Conservation (phyloP, 2,113 vertebrate genomes). For the Eretmochelys imbricata region DNA sequence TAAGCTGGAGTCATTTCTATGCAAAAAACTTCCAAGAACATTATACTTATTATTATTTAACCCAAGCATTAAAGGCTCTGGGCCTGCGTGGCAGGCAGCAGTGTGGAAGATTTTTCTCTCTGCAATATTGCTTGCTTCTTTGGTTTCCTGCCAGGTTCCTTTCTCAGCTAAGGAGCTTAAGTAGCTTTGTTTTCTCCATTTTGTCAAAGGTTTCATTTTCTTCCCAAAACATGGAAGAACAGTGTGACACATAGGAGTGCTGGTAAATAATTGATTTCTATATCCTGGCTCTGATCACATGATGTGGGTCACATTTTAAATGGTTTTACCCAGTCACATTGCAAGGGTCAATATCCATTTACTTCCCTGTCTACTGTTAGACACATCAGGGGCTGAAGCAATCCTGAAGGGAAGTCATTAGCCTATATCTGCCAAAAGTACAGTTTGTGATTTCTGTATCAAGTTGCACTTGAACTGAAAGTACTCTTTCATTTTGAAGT, state of each 20-base stretch:
- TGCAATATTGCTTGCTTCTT: neutral
- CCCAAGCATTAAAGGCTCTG: neutral
- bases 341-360: neutral
- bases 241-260: neutral
- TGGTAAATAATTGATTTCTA: neutral
- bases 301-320: neutral
- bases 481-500: neutral
- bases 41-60: neutral
- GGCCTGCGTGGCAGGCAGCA: neutral
- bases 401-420: neutral
- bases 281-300: neutral
- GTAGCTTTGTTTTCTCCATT: neutral
- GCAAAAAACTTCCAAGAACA: neutral
- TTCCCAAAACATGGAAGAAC: neutral
- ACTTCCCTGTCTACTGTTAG: neutral
- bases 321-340: neutral
- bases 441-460: fast-evolving
- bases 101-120: neutral
- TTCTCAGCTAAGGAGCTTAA: neutral
- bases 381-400: neutral
- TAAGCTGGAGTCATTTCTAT: neutral
- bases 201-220: neutral
- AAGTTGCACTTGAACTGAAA: neutral
- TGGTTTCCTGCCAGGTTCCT: neutral
- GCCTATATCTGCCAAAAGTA: neutral